These are phyloP conservation scores for Sebastes steindachneri DNA, from an alignment of 2,797 vertebrate genomes.

Conservation along the genomic window DNA sequence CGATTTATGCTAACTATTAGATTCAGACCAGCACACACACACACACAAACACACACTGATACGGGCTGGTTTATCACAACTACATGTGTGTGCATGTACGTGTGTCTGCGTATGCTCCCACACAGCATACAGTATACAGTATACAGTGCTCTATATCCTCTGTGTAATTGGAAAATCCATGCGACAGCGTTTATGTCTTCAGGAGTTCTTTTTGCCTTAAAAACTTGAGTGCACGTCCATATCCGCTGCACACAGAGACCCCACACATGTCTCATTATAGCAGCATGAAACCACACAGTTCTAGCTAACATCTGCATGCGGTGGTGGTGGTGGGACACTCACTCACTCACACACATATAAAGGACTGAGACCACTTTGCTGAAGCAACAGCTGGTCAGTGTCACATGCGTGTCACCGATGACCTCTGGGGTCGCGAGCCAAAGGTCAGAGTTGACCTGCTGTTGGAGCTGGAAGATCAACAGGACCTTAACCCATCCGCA, in stretches of 20 bases:
- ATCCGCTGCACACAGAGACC: conserved; percentile 1
- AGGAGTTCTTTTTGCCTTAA: background rate
- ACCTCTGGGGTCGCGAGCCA: conserved; percentile 5
- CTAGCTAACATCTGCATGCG: conserved; percentile 26
- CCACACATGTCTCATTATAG: conserved; percentile 46
- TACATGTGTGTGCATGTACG: background rate
- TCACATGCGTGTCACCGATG: conserved; percentile 2
- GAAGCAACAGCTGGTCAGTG: conserved; percentile 38
- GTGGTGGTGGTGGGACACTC: background rate
- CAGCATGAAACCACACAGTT: background rate
- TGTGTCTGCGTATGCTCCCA: background rate
- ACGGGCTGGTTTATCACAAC: background rate
- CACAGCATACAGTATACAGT: too few relatives aligned
- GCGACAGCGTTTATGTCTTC: background rate
- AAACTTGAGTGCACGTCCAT: background rate
- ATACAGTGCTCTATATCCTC: too few relatives aligned
- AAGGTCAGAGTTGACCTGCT: conserved; percentile 15
- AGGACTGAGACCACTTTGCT: background rate
- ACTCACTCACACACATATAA: background rate
- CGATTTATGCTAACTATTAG: background rate
- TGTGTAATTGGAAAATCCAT: background rate
- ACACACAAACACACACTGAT: background rate
- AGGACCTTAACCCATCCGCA: background rate
- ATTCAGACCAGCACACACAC: background rate
- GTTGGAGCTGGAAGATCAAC: conserved; percentile 11